These are phyloP conservation scores for Chrosomus eos DNA, from an alignment of 2,797 vertebrate species.

Conservation along the genomic window DNA sequence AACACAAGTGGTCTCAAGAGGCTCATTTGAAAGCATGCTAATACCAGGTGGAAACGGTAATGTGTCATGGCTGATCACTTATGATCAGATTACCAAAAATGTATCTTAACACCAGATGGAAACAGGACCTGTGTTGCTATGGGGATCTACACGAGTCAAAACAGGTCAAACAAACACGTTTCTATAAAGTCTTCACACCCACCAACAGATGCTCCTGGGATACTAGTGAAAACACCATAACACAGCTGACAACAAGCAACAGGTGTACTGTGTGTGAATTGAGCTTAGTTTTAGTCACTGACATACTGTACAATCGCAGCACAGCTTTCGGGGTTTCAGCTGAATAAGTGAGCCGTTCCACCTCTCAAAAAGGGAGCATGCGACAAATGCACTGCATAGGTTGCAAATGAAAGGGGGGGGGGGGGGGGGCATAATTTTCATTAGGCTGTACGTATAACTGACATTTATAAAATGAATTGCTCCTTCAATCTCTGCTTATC, in stretches of 20 bases:
- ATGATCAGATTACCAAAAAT: neutral
- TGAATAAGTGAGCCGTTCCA: slow-evolving; percentile 22
- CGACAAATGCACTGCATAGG: neutral
- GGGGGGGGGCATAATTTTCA: neutral
- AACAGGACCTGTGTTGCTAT: slow-evolving; percentile 12
- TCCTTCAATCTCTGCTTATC: neutral
- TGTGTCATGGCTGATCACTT: neutral
- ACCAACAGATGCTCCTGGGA: neutral
- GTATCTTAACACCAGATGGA: neutral
- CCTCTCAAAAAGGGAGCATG: neutral
- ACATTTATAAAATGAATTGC: neutral
- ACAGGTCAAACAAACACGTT: neutral
- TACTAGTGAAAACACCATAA: neutral
- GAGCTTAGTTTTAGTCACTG: too few species aligned
- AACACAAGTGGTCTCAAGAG: too few species aligned
- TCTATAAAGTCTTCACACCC: neutral
- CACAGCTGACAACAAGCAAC: slow-evolving; percentile 8
- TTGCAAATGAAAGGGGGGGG: neutral
- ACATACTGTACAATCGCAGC: slow-evolving; percentile 17
- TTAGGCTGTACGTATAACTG: neutral
- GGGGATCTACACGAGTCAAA: slow-evolving; percentile 17
- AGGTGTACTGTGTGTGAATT: neutral
- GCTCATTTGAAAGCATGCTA: too few species aligned
- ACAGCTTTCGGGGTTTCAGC: slow-evolving; percentile 37
- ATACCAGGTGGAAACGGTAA: neutral